Conservation (phyloP, 2,888 invertebrate genomes). For the Lumbricus terrestris region DNA sequence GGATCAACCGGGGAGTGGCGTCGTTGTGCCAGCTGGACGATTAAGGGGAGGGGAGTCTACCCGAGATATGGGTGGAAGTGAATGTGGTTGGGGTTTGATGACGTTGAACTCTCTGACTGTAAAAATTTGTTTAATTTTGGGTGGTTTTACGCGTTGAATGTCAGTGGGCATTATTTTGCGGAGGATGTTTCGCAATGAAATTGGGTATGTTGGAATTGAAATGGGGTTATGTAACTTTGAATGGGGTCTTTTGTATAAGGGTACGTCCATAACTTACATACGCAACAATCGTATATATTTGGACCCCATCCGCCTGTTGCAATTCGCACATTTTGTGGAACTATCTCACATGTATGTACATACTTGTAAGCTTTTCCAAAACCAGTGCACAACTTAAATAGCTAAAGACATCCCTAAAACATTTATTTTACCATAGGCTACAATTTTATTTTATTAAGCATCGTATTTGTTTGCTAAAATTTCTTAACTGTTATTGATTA, state of each 20-base stretch:
- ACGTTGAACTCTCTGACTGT: not conserved
- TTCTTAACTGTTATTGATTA: no score
- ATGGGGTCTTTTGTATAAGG: not conserved
- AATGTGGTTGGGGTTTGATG: not conserved
- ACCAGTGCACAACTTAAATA: no score
- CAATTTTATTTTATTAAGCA: no score
- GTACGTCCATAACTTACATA: no score
- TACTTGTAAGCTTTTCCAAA: no score
- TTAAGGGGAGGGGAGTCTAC: slow-evolving; percentile 32
- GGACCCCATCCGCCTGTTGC: no score
- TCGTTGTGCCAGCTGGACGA: slow-evolving; percentile 48
- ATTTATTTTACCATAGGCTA: no score
- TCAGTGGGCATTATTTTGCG: not conserved
- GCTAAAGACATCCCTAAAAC: no score
- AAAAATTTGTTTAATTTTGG: not conserved
- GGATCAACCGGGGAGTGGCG: slow-evolving; percentile 47
- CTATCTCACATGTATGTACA: no score
- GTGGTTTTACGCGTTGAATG: not conserved
- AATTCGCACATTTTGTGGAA: no score
- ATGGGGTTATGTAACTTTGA: not conserved
- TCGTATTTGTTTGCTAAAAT: no score
- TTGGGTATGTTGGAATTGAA: not conserved
- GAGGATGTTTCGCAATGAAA: not conserved
- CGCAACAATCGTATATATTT: no score
- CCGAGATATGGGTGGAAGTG: not conserved